A percentile compares a stretch with the other conserved stretches of the same genome.
phyloP scores from a whole-genome alignment of 2,888 invertebrate genomes.

The Eulithis testata region DNA sequence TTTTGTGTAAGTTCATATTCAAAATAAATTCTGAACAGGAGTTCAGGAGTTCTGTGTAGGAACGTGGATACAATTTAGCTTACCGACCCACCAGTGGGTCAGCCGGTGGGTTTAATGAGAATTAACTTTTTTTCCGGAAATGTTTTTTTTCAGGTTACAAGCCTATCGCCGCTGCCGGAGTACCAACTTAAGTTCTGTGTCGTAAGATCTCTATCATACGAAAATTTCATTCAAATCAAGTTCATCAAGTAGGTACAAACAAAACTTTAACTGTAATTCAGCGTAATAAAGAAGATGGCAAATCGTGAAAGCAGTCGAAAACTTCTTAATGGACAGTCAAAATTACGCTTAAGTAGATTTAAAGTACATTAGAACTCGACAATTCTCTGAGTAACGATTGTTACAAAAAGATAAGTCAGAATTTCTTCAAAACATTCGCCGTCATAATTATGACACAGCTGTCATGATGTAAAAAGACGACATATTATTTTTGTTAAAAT shows the following conservation, averaged over 20 bases:
- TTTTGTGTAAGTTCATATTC: too few species aligned
- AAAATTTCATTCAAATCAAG: constrained; percentile 15
- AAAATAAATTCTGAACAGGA: too few species aligned
- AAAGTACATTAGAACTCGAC: constrained; percentile 65
- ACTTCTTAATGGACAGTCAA: constrained; percentile 71
- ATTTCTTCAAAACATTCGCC: background rate
- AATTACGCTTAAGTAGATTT: constrained; percentile 68
- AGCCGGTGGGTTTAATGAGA: too few species aligned
- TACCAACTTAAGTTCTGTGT: background rate
- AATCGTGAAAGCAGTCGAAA: constrained; percentile 61
- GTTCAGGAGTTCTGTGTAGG: too few species aligned
- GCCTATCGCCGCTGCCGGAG: too few species aligned
- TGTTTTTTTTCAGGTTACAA: too few species aligned
- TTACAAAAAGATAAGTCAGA: constrained; percentile 31
- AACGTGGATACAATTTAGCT: too few species aligned
- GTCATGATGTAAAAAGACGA: too few species aligned
- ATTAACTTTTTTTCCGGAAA: too few species aligned
- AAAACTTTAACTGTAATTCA: constrained; percentile 54
- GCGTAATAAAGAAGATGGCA: constrained; percentile 48
- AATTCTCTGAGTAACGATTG: constrained; percentile 60
- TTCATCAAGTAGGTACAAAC: constrained; percentile 39
- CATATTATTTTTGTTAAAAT: background rate
- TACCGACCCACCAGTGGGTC: too few species aligned
- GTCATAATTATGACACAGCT: too few species aligned
- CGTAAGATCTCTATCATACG: background rate